These are phyloP conservation scores for Meta bourneti DNA, from an alignment of 2,888 invertebrate species.

Conservation along the genomic window DNA sequence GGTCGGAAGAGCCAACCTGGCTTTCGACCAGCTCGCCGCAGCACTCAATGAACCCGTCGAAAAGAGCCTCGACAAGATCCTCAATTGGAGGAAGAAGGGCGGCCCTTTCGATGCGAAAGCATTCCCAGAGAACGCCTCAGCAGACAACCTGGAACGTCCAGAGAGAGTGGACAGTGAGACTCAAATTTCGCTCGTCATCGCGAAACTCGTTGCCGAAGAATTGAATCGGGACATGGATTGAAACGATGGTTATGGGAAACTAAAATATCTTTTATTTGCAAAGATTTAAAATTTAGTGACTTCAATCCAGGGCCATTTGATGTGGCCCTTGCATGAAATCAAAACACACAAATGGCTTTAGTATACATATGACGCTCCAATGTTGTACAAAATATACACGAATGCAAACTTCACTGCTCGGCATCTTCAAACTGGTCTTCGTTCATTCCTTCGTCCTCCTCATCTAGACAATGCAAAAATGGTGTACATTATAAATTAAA, in stretches of 20 bases:
- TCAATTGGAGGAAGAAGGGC: slow-evolving; percentile 20
- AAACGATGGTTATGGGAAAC: neutral
- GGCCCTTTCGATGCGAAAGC: slow-evolving; percentile 4
- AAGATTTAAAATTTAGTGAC: neutral
- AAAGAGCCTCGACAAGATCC: neutral
- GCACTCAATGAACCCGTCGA: slow-evolving; percentile 2
- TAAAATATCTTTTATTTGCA: no score
- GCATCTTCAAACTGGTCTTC: slow-evolving; percentile 77
- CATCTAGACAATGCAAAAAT: neutral
- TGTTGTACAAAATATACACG: neutral
- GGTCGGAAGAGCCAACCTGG: slow-evolving; percentile 34
- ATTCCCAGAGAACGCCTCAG: neutral
- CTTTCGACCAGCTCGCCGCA: neutral
- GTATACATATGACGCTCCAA: neutral
- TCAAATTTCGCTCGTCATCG: neutral
- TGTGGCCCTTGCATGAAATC: neutral
- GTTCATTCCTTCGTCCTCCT: slow-evolving; percentile 32
- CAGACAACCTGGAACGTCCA: neutral
- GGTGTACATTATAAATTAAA: no score
- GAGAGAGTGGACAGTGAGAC: neutral
- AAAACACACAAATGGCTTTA: neutral
- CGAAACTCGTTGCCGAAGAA: neutral
- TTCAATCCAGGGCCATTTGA: neutral
- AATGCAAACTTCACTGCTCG: slow-evolving; percentile 36
- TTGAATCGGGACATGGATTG: neutral